These are phyloP conservation scores for Pedionomus torquatus DNA, from an alignment of 2,113 vertebrate species.

Conservation along the genomic window DNA sequence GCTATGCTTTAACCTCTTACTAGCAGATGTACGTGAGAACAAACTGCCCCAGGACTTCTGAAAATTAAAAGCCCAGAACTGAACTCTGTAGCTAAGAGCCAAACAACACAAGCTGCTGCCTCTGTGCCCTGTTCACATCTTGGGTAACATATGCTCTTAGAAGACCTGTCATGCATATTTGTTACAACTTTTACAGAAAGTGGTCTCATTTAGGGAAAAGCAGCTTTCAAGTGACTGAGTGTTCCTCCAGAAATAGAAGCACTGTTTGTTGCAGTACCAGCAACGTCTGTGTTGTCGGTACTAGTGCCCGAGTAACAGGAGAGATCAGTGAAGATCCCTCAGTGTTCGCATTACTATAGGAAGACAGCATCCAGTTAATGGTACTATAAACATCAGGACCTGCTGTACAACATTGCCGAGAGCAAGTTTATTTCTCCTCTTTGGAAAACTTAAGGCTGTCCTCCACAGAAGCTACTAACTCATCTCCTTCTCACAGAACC, in stretches of 20 bases:
- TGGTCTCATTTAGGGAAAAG: neutral
- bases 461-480: neutral
- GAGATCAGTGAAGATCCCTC: neutral
- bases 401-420: neutral
- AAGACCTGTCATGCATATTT: neutral
- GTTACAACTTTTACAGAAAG: conserved; percentile 4
- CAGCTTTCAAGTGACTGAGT: neutral
- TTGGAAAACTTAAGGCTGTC: neutral
- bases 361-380: neutral
- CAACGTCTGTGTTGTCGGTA: neutral
- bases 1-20: neutral
- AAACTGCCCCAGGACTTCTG: neutral
- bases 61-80: neutral
- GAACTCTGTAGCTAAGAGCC: neutral
- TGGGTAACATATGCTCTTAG: conserved; percentile 34
- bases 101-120: neutral
- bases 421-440: neutral
- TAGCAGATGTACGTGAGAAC: neutral
- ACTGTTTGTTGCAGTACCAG: neutral
- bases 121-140: neutral
- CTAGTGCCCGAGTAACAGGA: neutral
- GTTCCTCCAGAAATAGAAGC: conserved; percentile 34
- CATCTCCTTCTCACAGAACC: neutral
- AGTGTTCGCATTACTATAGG: neutral
- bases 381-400: neutral